A percentile compares a stretch with the other conserved stretches of the same genome.
Conservation (phyloP, 2,113 vertebrate species). For the Ivindomyrus marchei region DNA sequence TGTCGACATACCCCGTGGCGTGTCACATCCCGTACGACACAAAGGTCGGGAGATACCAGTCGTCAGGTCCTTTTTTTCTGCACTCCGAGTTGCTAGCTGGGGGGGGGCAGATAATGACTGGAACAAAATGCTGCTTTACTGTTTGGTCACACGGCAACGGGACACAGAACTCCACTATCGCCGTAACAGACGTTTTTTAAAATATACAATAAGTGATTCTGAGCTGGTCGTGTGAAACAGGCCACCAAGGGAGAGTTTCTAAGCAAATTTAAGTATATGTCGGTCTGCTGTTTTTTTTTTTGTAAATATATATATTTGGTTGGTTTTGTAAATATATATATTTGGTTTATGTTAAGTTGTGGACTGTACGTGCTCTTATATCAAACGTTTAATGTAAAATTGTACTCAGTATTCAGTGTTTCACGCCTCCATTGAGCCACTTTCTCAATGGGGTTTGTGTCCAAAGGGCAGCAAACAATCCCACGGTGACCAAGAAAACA, state of each 20-base stretch:
- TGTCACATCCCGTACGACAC: neutral
- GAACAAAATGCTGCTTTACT: neutral
- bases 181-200: neutral
- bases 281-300: neutral
- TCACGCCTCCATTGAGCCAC: neutral
- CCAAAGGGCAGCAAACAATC: neutral
- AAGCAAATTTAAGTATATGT: neutral
- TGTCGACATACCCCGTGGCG: neutral
- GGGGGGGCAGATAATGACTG: neutral
- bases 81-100: neutral
- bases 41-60: constrained; percentile 8
- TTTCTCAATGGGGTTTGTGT: neutral
- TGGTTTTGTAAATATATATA: neutral
- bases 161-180: neutral
- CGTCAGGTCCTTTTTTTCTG: neutral
- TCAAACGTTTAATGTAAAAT: neutral
- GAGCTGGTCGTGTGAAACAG: neutral
- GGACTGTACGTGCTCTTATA: neutral
- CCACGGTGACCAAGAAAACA: neutral
- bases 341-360: neutral
- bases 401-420: neutral
- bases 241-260: neutral
- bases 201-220: neutral
- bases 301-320: too few species aligned
- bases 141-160: neutral